Evolutionary conservation across 1,140 invertebrate species (phyloP).

Genomic region (Druon quercuslanigerum): DNA sequence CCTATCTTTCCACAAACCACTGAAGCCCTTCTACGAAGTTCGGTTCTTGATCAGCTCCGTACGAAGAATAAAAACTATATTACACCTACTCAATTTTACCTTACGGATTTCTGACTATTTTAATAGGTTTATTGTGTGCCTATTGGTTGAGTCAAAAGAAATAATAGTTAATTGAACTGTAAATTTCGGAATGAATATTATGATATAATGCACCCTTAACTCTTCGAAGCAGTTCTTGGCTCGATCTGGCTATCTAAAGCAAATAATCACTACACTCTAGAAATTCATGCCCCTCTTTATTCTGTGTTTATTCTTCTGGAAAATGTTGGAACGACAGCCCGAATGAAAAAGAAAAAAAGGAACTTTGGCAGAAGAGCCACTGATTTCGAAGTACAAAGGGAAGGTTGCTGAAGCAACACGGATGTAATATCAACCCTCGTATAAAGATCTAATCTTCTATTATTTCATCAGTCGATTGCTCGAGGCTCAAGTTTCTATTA

Average conservation of each 20-base stretch:
- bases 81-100: no score
- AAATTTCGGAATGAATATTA: no score
- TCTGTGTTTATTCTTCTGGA: background rate
- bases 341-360: background rate
- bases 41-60: no score
- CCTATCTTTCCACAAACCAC: no score
- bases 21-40: no score
- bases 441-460: background rate
- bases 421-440: background rate
- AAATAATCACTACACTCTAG: background rate
- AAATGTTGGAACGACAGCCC: background rate
- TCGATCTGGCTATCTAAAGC: background rate
- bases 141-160: no score
- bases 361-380: constrained; percentile 6
- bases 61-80: no score
- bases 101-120: no score
- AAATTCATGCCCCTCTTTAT: background rate
- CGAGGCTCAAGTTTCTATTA: background rate
- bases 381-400: constrained; percentile 6
- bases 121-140: no score
- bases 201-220: background rate
- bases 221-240: background rate
- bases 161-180: no score
- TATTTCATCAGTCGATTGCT: background rate
- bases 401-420: background rate